These are phyloP conservation scores for Ondatra zibethicus DNA, from an alignment of 2,113 vertebrate genomes.

Conservation along the genomic window DNA sequence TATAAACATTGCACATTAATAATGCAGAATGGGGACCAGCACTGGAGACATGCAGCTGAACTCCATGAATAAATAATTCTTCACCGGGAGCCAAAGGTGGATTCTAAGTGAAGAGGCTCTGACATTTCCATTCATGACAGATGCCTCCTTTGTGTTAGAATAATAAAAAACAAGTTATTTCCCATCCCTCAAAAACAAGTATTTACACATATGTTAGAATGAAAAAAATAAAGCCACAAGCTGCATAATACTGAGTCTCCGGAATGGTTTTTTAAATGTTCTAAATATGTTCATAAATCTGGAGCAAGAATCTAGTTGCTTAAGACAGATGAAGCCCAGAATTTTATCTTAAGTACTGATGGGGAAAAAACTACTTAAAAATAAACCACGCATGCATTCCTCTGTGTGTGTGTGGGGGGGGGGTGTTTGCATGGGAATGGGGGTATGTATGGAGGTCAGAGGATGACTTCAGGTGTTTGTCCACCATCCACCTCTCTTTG, in stretches of 20 bases:
- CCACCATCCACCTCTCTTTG: background rate
- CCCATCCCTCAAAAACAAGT: background rate
- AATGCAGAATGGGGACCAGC: fast-evolving
- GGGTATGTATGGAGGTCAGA: no score
- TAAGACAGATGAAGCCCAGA: background rate
- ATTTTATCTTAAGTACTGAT: background rate
- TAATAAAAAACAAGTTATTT: constrained; percentile 60
- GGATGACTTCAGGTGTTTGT: background rate
- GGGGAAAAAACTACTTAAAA: background rate
- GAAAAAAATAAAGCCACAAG: constrained; percentile 3
- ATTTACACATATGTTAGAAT: constrained; percentile 10
- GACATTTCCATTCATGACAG: constrained; percentile 47
- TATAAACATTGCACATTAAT: background rate
- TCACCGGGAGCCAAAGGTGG: background rate
- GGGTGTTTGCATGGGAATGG: background rate
- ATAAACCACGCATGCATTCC: background rate
- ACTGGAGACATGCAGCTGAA: background rate
- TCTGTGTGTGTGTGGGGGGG: no score
- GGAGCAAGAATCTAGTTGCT: background rate
- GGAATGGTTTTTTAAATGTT: constrained; percentile 45
- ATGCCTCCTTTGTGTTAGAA: constrained; percentile 24
- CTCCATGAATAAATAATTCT: background rate
- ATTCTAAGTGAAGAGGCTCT: background rate
- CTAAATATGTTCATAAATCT: background rate
- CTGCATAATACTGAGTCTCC: background rate